Evolutionary conservation across 2,113 vertebrate species (phyloP).

Genomic region (Geococcyx californianus): DNA sequence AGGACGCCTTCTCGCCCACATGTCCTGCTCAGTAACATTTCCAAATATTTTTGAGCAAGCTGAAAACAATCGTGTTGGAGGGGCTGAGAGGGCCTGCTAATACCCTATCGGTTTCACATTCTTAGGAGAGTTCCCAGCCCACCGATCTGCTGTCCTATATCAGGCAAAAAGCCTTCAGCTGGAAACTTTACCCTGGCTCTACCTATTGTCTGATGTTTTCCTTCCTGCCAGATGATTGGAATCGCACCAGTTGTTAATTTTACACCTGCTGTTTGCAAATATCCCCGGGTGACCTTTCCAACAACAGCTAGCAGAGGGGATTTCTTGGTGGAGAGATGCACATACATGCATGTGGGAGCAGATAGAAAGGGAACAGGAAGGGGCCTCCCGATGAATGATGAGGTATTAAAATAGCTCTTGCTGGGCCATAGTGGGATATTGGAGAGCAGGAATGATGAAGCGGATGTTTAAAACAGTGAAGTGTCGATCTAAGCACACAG

Average conservation of each 20-base stretch:
- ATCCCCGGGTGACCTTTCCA: constrained; percentile 50
- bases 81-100: constrained; percentile 54
- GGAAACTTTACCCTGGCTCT: constrained; percentile 63
- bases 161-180: constrained; percentile 60
- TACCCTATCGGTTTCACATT: constrained; percentile 69
- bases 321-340: constrained; percentile 15
- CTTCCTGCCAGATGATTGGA: constrained; percentile 56
- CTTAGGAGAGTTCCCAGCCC: constrained; percentile 62
- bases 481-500: constrained; percentile 38
- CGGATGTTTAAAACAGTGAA: constrained; percentile 64
- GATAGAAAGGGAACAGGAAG: constrained; percentile 56
- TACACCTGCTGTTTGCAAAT: constrained; percentile 58
- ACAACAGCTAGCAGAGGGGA: constrained; percentile 11
- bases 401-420: constrained; percentile 69
- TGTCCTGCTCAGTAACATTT: constrained; percentile 6
- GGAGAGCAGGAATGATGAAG: constrained; percentile 37
- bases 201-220: constrained; percentile 55
- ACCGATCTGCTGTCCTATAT: constrained; percentile 55
- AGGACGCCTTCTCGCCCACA: constrained; percentile 33
- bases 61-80: constrained; percentile 68
- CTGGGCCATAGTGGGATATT: constrained; percentile 40
- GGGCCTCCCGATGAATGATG: constrained; percentile 60
- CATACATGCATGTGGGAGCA: background rate
- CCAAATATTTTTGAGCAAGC: constrained; percentile 65
- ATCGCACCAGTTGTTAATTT: constrained; percentile 40